phyloP scores from a whole-genome alignment of 1,140 invertebrate species.

The Anoplophora glabripennis region DNA sequence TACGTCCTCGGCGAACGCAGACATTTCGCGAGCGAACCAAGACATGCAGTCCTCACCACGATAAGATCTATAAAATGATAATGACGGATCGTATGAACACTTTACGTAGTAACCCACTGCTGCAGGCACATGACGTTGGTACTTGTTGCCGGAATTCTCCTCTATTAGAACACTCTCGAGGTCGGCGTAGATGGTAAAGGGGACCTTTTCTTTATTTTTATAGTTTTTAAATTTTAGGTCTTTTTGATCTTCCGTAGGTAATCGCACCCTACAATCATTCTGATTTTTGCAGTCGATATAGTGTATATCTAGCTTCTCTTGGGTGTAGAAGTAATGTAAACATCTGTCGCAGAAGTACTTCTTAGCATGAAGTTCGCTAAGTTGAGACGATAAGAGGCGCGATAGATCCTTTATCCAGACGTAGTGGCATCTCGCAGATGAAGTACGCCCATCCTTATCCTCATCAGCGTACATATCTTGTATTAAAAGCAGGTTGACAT shows the following conservation, averaged over 20 bases:
- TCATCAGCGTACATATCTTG: conserved; percentile 3
- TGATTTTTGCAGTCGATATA: no score
- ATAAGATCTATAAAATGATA: conserved; percentile 7
- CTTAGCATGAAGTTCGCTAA: conserved; percentile 27
- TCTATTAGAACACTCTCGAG: no score
- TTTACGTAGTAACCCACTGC: conserved; percentile 10
- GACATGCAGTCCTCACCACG: conserved; percentile 1
- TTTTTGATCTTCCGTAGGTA: no score
- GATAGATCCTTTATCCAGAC: conserved; percentile 44
- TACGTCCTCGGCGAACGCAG: no score
- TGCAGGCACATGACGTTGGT: no score
- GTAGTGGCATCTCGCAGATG: conserved; percentile 31
- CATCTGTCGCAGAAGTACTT: conserved; percentile 44
- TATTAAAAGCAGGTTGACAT: conserved; percentile 40
- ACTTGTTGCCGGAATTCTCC: no score
- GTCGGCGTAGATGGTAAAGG: no score
- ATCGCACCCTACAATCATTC: no score
- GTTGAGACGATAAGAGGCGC: conserved; percentile 36
- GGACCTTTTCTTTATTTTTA: no score
- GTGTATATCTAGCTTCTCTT: conserved; percentile 33
- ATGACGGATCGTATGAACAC: conserved; percentile 9
- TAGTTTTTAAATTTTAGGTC: no score
- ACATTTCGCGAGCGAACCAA: neutral
- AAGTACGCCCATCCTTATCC: neutral
- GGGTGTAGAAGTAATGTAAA: conserved; percentile 39